Base-by-base conservation (phyloP, 2,113 vertebrate genomes). In the Sinocyclocheilus rhinocerous region DNA sequence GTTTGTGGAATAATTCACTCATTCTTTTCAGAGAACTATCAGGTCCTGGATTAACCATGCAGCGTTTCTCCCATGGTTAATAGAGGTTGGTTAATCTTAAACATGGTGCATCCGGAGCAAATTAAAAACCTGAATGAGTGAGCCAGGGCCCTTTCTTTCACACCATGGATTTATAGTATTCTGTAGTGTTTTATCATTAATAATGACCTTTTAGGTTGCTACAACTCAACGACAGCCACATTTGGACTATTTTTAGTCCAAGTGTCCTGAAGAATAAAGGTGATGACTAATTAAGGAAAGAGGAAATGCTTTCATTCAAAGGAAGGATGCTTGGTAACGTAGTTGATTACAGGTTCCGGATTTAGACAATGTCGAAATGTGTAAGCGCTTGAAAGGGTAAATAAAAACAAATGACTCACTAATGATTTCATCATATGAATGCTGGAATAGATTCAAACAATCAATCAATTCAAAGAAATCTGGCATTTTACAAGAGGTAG, bases 241-340 rank as follows among this genome's bases (percentile, higher is more conserved):
- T 33, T 42, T n/a, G n/a, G 18, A 55, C 76, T 84, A 75, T 84
- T 84, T 86, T 88, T 85, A 83, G 75, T 63, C 33, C 13, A 45
- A 45, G n/a, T 78, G 20, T 84, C 81, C 42, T 48, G 29, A 55
- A 77, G 22, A 39, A 59, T 85, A 55, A 73, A 81, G 29, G 33
- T 57, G 55, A 80, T 76, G 67, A 39, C 55, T 80, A 85, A 55
- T 39, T 63, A 67, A 39, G 45, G 59, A 65, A 79, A 81, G 55
- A 76, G 89, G 89, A 90, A 88, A 85, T 83, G 15, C 4, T 12
- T 85, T 75, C 6, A 78, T 20, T 24, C 73, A 12, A 7, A 85
- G 89, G 89, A 88, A 86, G 89, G 87, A 90, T 87, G 83, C 82
- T 88, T 85, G 84, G 63, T 84, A 85, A 86, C 73, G 52, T 86